Base-by-base conservation (phyloP, 2,888 invertebrate genomes). In the Xestoiulus laeticollis region DNA sequence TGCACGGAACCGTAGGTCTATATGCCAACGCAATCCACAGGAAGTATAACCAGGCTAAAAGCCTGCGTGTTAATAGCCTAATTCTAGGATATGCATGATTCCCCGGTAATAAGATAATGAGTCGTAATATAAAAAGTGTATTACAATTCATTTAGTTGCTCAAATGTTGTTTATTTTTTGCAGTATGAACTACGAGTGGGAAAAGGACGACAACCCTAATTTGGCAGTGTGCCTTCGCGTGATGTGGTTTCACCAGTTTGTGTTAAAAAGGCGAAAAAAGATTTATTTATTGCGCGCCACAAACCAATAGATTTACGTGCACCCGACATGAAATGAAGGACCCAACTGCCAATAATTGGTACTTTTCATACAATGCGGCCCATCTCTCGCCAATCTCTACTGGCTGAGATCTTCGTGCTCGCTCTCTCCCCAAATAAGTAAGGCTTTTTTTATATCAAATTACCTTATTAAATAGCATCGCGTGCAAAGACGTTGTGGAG, bases 31-130 rank as follows among this genome's bases (percentile, higher is more conserved):
- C 6, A 59, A 59, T 19, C 4, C 59, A 19, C 5, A 2, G 53
- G 53, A n/a, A 59, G 53, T 59, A 59, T n/a, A n/a, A 59, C n/a
- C 53, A n/a, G n/a, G 22, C 59, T 59, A 59, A 59, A 59, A 59
- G 59, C 59, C 59, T 59, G 59, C 59, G 59, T 59, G 59, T 59
- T 59, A 59, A 59, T 59, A 59, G 59, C 59, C 16, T 59, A 59
- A n/a, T 59, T 5, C 59, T 59, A 59, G 59, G 59, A 59, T 19
- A 59, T 59, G 59, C 59, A 59, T 59, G 59, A 59, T 59, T 59
- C 59, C 59, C 59, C 59, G n/a, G 59, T 59, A 59, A 59, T 59
- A 59, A 59, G 59, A 59, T 59, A 59, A 59, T 59, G 59, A 59
- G 59, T 59, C 59, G 59, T 59, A 59, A 59, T 59, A 59, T 59